Percentiles rank a stretch among this genome's conserved stretches.
These are phyloP conservation scores for Chydorus sphaericus DNA, from an alignment of 2,888 invertebrate species.

Conservation along the genomic window DNA sequence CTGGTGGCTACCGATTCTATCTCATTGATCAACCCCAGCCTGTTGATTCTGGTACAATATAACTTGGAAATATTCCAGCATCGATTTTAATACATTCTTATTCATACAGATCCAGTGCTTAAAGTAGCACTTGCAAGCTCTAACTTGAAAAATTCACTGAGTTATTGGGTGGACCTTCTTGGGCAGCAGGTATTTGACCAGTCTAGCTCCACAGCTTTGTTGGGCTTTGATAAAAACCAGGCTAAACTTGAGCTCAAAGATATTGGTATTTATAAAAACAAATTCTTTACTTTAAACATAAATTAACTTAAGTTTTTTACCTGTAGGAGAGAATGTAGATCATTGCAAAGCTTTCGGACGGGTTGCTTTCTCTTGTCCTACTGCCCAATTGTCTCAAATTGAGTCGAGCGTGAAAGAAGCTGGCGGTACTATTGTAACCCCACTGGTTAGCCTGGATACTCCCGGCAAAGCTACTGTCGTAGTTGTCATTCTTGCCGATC, in stretches of 20 bases:
- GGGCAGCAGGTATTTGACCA: slow-evolving; percentile 53
- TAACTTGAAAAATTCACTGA: slow-evolving; percentile 54
- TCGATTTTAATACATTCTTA: slow-evolving; percentile 4
- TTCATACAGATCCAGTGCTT: slow-evolving; percentile 50
- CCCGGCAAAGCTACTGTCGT: slow-evolving; percentile 93
- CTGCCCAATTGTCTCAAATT: slow-evolving; percentile 55
- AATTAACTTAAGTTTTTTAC: neutral
- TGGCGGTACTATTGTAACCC: slow-evolving; percentile 65
- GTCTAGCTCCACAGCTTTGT: slow-evolving; percentile 39
- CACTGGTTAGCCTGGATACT: slow-evolving; percentile 81
- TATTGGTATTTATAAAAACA: slow-evolving; percentile 40
- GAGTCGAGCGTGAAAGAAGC: slow-evolving; percentile 54
- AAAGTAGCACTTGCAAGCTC: slow-evolving; percentile 67
- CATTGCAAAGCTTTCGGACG: slow-evolving; percentile 85
- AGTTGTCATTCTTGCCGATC: slow-evolving; percentile 92
- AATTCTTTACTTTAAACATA: neutral
- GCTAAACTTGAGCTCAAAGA: slow-evolving; percentile 59
- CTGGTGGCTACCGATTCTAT: slow-evolving; percentile 81
- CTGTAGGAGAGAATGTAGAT: slow-evolving; percentile 47
- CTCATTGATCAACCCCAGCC: slow-evolving; percentile 58
- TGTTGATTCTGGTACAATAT: slow-evolving; percentile 41
- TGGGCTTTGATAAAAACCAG: slow-evolving; percentile 59
- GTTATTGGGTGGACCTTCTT: slow-evolving; percentile 71
- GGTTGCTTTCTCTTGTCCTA: slow-evolving; percentile 83
- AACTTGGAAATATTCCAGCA: slow-evolving; percentile 7